Conservation (phyloP, 2,888 invertebrate species). For the Mimas tiliae region DNA sequence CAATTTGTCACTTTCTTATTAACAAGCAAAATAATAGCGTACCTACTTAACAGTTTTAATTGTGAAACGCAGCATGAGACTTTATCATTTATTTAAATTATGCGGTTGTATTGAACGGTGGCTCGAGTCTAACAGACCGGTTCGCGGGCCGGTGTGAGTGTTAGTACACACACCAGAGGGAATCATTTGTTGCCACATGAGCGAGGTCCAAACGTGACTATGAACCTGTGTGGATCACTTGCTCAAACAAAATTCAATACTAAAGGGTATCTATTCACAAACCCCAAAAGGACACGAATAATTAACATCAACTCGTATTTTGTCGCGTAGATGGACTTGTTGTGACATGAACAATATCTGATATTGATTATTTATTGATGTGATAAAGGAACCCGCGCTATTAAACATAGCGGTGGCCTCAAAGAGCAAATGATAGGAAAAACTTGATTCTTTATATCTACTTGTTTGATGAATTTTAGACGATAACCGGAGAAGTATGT, state of each 20-base stretch:
- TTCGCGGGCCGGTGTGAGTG: constrained; percentile 56
- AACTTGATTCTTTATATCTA: background rate
- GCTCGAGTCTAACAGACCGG: constrained; percentile 71
- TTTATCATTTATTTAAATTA: constrained; percentile 75
- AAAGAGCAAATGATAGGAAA: background rate
- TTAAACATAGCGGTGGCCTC: background rate
- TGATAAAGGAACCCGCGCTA: background rate
- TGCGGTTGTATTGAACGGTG: constrained; percentile 70
- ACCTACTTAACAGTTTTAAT: constrained; percentile 69
- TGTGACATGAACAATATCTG: constrained; percentile 6
- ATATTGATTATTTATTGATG: constrained; percentile 10
- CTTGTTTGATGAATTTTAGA: background rate
- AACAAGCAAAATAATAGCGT: constrained; percentile 64
- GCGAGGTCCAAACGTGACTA: constrained; percentile 50
- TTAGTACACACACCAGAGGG: constrained; percentile 46
- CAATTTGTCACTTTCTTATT: constrained; percentile 56
- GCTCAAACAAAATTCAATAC: constrained; percentile 43
- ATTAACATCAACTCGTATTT: constrained; percentile 9
- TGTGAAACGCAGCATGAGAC: constrained; percentile 68
- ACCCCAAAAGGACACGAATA: background rate
- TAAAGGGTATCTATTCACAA: constrained; percentile 1
- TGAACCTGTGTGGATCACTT: constrained; percentile 45
- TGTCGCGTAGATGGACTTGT: constrained; percentile 14
- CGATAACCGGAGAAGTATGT: background rate
- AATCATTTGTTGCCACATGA: constrained; percentile 45